phyloP scores from a whole-genome alignment of 2,888 invertebrate species.

The Pogonocherus hispidulus region DNA sequence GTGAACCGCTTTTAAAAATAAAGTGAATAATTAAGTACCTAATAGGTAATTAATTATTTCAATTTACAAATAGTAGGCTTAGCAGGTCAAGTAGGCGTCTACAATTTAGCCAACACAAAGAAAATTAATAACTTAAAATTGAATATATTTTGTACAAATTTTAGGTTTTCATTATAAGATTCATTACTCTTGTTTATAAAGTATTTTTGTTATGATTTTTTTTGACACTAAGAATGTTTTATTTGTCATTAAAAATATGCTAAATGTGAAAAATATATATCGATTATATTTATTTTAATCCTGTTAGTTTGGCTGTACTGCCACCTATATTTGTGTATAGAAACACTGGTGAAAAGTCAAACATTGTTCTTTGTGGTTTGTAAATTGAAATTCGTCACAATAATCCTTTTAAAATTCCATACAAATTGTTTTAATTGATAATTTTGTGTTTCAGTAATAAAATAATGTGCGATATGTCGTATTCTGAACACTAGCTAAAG shows the following conservation, averaged over 20 bases:
- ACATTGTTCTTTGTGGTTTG: slow-evolving; percentile 26
- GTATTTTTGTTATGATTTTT: neutral
- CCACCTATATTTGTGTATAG: slow-evolving; percentile 21
- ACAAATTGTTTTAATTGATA: slow-evolving; percentile 2
- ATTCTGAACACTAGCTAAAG: slow-evolving; percentile 64
- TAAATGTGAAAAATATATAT: neutral
- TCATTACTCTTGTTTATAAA: neutral
- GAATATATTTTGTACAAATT: no score
- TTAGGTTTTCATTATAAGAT: no score
- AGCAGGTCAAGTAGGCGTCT: slow-evolving; percentile 12
- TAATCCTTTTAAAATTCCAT: neutral
- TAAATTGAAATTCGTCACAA: neutral
- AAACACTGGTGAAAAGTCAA: slow-evolving; percentile 19
- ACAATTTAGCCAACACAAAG: slow-evolving; percentile 10
- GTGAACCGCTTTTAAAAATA: no score
- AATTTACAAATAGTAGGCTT: no score
- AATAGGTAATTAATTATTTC: no score
- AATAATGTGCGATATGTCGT: slow-evolving; percentile 56
- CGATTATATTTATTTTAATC: slow-evolving; percentile 22
- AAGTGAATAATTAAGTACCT: no score
- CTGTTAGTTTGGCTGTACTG: slow-evolving; percentile 15
- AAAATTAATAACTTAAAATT: neutral
- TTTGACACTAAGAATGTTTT: neutral
- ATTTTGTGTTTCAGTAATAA: slow-evolving; percentile 30
- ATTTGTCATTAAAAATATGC: neutral